phyloP scores from a whole-genome alignment of 2,113 vertebrate genomes.

The Tachuris rubrigastra region DNA sequence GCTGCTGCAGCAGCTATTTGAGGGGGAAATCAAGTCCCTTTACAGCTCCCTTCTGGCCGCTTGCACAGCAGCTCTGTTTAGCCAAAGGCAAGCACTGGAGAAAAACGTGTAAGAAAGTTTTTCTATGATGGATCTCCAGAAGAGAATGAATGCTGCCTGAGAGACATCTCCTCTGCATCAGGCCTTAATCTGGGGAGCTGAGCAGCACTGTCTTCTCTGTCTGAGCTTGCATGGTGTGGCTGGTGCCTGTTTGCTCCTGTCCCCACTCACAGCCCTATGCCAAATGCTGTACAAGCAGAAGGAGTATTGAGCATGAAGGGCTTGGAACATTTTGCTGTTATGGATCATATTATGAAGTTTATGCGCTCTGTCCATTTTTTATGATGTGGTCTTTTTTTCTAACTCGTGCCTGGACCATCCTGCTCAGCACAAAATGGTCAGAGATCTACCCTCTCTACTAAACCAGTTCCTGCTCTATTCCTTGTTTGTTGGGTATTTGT shows the following conservation, averaged over 20 bases:
- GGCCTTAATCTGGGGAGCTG: background rate
- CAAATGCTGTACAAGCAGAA: background rate
- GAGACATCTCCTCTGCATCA: background rate
- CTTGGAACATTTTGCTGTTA: background rate
- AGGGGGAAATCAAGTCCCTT: background rate
- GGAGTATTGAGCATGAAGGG: background rate
- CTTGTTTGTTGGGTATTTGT: background rate
- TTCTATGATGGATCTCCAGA: background rate
- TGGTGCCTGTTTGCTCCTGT: background rate
- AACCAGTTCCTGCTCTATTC: background rate
- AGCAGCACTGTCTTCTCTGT: background rate
- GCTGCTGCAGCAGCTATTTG: background rate
- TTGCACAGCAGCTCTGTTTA: background rate
- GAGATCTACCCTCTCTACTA: background rate
- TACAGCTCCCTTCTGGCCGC: background rate
- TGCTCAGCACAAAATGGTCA: background rate
- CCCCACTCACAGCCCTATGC: background rate
- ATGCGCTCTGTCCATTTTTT: background rate
- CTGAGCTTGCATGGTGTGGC: background rate
- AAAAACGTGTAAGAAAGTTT: background rate
- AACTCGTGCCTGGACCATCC: background rate
- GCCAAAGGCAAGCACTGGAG: background rate
- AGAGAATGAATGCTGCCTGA: background rate
- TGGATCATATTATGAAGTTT: background rate
- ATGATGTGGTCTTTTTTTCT: background rate